Evolutionary conservation across 2,113 vertebrate genomes (phyloP).

Genomic region (Coreoperca whiteheadi): DNA sequence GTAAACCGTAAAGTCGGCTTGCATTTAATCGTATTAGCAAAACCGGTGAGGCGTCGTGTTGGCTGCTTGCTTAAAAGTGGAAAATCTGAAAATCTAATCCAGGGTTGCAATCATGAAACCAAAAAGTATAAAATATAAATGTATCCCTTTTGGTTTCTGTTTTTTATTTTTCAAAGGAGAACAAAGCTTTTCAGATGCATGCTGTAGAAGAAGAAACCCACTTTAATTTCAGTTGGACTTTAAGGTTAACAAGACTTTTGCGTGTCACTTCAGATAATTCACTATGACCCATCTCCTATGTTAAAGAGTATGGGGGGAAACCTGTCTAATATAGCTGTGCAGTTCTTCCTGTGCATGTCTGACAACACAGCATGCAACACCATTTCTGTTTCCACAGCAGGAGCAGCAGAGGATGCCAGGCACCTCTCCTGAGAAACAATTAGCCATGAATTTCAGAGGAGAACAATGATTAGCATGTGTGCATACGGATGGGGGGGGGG

Average conservation of each 20-base stretch:
- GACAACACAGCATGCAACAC: constrained; percentile 62
- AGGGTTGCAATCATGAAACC: constrained; percentile 8
- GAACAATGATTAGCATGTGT: constrained; percentile 71
- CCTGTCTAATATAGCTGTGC: constrained; percentile 31
- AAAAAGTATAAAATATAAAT: constrained; percentile 10
- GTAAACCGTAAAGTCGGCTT: neutral
- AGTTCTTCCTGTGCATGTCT: constrained; percentile 33
- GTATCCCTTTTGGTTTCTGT: neutral
- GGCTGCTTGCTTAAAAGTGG: neutral
- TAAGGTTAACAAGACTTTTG: neutral
- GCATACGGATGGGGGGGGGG: neutral
- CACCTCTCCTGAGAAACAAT: constrained; percentile 77
- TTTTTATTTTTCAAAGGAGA: neutral
- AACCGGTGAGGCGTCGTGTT: neutral
- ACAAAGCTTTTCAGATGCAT: neutral
- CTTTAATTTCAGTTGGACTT: neutral
- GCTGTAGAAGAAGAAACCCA: neutral
- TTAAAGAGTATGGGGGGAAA: constrained; percentile 29
- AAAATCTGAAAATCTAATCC: too few species aligned
- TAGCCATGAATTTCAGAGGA: constrained; percentile 72
- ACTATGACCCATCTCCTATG: constrained; percentile 19
- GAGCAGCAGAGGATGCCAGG: constrained; percentile 61
- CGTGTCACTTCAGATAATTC: constrained; percentile 12
- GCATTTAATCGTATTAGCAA: neutral
- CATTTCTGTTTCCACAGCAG: constrained; percentile 55